Base-by-base conservation (phyloP, 2,797 vertebrate genomes). In the Lepilemur ruficaudatus region DNA sequence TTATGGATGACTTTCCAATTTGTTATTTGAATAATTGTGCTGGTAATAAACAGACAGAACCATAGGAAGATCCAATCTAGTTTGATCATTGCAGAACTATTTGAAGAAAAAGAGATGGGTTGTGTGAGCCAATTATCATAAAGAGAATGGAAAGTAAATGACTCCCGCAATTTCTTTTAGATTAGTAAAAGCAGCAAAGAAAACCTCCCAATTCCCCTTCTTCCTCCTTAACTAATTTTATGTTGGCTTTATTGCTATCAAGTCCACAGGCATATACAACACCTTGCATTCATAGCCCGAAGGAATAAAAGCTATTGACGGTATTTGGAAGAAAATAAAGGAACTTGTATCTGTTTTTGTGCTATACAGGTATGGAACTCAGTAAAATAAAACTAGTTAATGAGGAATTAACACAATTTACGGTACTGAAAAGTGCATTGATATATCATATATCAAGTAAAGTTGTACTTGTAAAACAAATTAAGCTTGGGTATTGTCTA, bases 181-280 rank as follows among this genome's bases (percentile, higher is more conserved):
- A 97, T 98, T 97, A 98, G 88, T 96, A 95, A 98, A 97, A 97
- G 30, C 85, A 81, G 97, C 96, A 93, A 50, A 96, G 97, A 97
- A 98, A 98, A 97, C 32, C 73, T 97, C 67, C 93, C 90, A 97
- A 98, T 98, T 98, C 89, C 69, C 93, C 35, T 55, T 93, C 79
- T 97, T 98, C 98, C 97, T 98, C 76, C 82, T 96, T 97, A 98
- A 98, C 97, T 98, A 98, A 98, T 98, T 98, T 98, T 97, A 96
- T 97, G 96, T 97, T 89, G 95, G 75, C 85, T 98, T 98, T 98
- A 98, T 96, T 98, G 98, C 96, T 88, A 98, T 91, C 85, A 93
- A 98, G 97, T 97, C 55, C 91, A 70, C 93, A 97, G 97, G 92
- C 95, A 97, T 97, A 97, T 96, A 93, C 87, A 98, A 95, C 96